Evolutionary conservation across 2,113 vertebrate genomes (phyloP).

Genomic region (Eurypyga helias): DNA sequence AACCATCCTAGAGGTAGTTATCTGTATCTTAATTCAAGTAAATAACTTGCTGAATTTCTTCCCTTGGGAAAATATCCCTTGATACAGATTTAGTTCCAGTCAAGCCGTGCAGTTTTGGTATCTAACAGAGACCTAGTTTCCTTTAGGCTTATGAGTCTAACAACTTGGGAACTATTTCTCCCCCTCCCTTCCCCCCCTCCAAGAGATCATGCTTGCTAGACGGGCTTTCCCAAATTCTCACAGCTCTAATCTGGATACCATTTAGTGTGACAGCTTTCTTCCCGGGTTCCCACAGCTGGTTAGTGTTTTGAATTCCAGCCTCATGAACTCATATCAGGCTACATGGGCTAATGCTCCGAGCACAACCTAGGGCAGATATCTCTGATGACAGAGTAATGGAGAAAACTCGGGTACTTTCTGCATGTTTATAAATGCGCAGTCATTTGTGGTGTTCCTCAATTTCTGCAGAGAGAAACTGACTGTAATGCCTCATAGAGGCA

Average conservation of each 20-base stretch:
- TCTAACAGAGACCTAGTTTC: conserved; percentile 35
- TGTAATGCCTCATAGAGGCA: conserved; percentile 10
- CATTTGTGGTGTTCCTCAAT: conserved; percentile 51
- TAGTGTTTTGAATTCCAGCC: conserved; percentile 95
- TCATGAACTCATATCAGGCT: conserved; percentile 91
- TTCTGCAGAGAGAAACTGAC: background rate
- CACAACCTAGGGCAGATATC: conserved; percentile 79
- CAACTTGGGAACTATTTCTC: conserved; percentile 32
- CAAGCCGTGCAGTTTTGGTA: background rate
- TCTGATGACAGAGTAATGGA: conserved; percentile 82
- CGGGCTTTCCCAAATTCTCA: conserved; percentile 83
- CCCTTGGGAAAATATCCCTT: conserved; percentile 37
- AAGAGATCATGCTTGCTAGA: conserved; percentile 69
- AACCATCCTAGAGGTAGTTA: background rate
- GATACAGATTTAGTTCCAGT: background rate
- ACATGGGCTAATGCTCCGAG: conserved; percentile 77
- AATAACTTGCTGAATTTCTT: background rate
- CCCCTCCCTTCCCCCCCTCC: background rate
- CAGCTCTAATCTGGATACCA: conserved; percentile 83
- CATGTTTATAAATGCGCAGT: conserved; percentile 58
- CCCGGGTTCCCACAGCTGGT: conserved; percentile 91
- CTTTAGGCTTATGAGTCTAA: conserved; percentile 19
- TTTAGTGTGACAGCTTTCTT: conserved; percentile 83
- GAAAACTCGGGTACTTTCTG: conserved; percentile 57
- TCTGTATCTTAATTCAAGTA: background rate